A percentile compares a stretch with the other conserved stretches of the same genome.
Evolutionary conservation across 2,888 invertebrate species (phyloP).

Genomic region (Agrotis clavis): DNA sequence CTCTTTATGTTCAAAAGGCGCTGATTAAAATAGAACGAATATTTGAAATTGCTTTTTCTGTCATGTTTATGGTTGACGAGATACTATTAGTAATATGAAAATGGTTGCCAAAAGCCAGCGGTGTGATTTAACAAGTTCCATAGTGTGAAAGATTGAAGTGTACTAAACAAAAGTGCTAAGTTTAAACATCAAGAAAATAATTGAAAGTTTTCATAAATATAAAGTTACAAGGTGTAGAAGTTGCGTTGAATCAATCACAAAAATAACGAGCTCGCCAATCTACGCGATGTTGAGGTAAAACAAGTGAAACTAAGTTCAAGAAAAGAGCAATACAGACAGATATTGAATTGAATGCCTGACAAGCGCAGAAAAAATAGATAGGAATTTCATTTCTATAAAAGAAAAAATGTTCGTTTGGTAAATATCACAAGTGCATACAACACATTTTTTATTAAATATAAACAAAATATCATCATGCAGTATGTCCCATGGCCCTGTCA

Average conservation of each 20-base stretch:
- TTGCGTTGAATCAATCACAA: conserved; percentile 34
- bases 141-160: neutral
- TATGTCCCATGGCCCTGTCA: neutral
- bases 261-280: conserved; percentile 49
- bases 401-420: neutral
- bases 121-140: neutral
- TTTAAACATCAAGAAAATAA: neutral
- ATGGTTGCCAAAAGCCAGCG: neutral
- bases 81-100: neutral
- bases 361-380: conserved; percentile 44
- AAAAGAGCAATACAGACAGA: conserved; percentile 36
- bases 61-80: neutral
- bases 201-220: neutral
- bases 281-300: conserved; percentile 13
- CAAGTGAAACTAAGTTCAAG: conserved; percentile 33
- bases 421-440: neutral
- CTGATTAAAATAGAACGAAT: neutral
- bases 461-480: neutral
- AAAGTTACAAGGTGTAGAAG: neutral
- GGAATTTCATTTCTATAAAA: conserved; percentile 43
- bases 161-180: neutral
- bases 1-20: conserved; percentile 3
- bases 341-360: conserved; percentile 34
- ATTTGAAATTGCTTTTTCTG: no score
- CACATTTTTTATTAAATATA: neutral